phyloP scores from a whole-genome alignment of 2,113 vertebrate species.

The Stomatorhinus ivindoensis region DNA sequence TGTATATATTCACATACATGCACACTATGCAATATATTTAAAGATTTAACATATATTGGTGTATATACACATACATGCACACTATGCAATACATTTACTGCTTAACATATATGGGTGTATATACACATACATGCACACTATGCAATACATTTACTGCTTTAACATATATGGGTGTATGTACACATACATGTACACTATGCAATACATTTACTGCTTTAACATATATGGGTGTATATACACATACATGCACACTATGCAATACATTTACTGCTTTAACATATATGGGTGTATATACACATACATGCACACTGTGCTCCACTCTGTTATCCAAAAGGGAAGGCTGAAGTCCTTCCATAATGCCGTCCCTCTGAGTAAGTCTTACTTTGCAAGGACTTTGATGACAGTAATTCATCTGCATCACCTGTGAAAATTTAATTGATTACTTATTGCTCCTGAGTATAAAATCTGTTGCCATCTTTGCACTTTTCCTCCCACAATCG shows the following conservation, averaged over 20 bases:
- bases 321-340: background rate
- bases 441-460: background rate
- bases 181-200: no score
- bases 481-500: background rate
- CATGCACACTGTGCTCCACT: background rate
- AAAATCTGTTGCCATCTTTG: background rate
- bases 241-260: no score
- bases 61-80: background rate
- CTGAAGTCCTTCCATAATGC: background rate
- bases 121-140: background rate
- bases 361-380: background rate
- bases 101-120: background rate
- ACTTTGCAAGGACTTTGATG: background rate
- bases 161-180: no score
- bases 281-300: background rate
- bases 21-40: background rate
- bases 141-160: background rate
- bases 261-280: background rate
- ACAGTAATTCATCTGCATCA: background rate
- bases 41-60: background rate
- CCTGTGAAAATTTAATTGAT: background rate
- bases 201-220: background rate
- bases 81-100: background rate
- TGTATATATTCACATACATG: no score
- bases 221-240: no score